Evolutionary conservation across 2,888 invertebrate species (phyloP), one percentile per base, ranked within the genome.

Genomic region (Epistrophe eligans): DNA sequence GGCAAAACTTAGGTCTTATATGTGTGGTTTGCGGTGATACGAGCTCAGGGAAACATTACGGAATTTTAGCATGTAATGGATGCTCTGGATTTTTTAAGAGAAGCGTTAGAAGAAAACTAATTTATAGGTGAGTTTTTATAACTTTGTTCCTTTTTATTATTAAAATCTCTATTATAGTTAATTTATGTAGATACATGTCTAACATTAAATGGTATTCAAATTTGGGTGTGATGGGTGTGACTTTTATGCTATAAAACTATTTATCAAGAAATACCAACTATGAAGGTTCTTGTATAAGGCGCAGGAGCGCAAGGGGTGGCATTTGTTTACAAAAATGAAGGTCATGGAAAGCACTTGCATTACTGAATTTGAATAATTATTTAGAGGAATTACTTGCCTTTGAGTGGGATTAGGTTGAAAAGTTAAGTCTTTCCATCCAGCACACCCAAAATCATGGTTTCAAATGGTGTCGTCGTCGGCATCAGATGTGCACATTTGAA

Each of bases 71-170:
- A 0, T 99, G 99, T 93, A 99, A 99, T 91, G 99, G 99, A 0
- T 99, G 99, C 94, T 98, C 98, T 79, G 99, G 99, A 0, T 99
- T 99, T 94, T 99, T 99, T 94, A 99, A 99, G 92, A 94, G 99
- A 89, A 98, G 98, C 89, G 99, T 99, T 48, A 94, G 99, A 74
- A 95, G 99, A 91, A 99, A 99, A 94, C 95, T 99, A 85, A 99
- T 99, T 90, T 99, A 99, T 94, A 97, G 99, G 99, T 98, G 90
- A 91, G 94, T 92, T 82, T 77, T 32, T 58, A 32, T 32, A 32
- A 35, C 35, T 35, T 35, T 35, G 7, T 35, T 35, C n/a, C n/a
- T 35, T 35, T 35, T 35, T 0, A 8, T 7, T 2, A 5, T 35
- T 8, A 35, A 35, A 35, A 8, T 8, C 9, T 35, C 35, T 35